Evolutionary conservation across 2,888 invertebrate genomes (phyloP), one percentile per base, ranked within the genome.

Genomic region (Pseudoips prasinana): DNA sequence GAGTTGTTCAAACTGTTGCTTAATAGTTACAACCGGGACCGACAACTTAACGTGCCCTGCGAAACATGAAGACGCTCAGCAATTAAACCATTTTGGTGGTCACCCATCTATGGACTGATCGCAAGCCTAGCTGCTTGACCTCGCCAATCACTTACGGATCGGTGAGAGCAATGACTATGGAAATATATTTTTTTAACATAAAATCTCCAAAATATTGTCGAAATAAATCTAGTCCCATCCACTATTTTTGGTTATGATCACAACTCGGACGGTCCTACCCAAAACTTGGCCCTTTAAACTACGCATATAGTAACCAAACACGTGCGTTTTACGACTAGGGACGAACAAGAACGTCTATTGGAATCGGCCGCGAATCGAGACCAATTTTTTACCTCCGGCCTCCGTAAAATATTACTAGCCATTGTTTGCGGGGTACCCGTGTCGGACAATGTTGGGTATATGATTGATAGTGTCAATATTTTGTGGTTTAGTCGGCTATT

Each of bases 321-420:
- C 76, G 87, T 88, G 87, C 75, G 78, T 81, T 87, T 88, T 88
- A 88, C 81, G 84, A 83, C 65, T 46, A 62, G 59, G 59, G 58
- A 58, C 57, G 56, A 27, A 27, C 54, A 23, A 7, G 2, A 2
- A 20, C 64, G 53, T 73, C 83, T 80, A 83, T 81, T 78, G 81
- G 69, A 70, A 76, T 70, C 73, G 74, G 60, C 71, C 75, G 77
- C 67, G 73, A 82, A 80, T 81, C 64, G 69, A 60, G 65, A 64
- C 50, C 66, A 62, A 73, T 76, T 75, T 73, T 78, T 73, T 70
- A 65, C 63, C 52, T 57, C 51, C 33, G 55, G 65, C 63, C 52
- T 57, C 51, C 33, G 55, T 75, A 67, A 73, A 46, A 58, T 60
- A 60, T 54, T 41, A 41, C 37, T 31, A 25, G 32, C 33, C 59